Evolutionary conservation across 1,140 invertebrate genomes (phyloP).

Genomic region (Papilio polyxenes): DNA sequence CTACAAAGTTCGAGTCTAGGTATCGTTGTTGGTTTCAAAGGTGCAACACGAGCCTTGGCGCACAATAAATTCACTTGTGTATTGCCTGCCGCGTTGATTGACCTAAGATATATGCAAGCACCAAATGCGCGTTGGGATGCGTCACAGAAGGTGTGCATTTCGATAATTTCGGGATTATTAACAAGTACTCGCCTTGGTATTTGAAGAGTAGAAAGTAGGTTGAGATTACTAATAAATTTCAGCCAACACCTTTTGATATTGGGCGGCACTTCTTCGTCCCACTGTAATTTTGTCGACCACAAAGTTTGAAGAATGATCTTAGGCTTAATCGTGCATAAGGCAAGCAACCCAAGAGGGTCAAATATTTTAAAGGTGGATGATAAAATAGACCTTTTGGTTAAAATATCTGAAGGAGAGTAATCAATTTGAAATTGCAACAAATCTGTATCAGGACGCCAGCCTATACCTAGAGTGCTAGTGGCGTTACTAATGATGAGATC

Average conservation of each 20-base stretch:
- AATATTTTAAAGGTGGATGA: slow-evolving; percentile 40
- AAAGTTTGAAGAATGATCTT: slow-evolving; percentile 43
- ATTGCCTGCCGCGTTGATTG: background rate
- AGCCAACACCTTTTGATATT: slow-evolving; percentile 36
- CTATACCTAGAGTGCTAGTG: no score
- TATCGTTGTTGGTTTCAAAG: no score
- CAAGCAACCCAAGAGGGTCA: slow-evolving; percentile 41
- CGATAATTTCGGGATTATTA: slow-evolving; percentile 30
- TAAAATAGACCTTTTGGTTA: slow-evolving; percentile 10
- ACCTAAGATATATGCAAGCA: background rate
- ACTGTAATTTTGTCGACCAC: slow-evolving; percentile 38
- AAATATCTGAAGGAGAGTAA: background rate
- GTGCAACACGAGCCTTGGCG: no score
- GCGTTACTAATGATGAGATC: no score
- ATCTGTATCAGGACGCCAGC: no score
- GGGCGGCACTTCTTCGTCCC: slow-evolving; percentile 41
- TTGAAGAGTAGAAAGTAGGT: slow-evolving; percentile 23
- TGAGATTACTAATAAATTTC: slow-evolving; percentile 21
- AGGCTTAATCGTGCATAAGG: slow-evolving; percentile 40
- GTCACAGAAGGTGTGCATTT: slow-evolving; percentile 46
- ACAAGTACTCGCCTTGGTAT: slow-evolving; percentile 41
- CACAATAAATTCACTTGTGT: background rate
- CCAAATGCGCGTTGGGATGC: slow-evolving; percentile 40
- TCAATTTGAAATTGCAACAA: no score
- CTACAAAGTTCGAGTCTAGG: no score